These are phyloP conservation scores for Argyrosomus regius DNA, from an alignment of 2,797 vertebrate genomes.

Conservation along the genomic window DNA sequence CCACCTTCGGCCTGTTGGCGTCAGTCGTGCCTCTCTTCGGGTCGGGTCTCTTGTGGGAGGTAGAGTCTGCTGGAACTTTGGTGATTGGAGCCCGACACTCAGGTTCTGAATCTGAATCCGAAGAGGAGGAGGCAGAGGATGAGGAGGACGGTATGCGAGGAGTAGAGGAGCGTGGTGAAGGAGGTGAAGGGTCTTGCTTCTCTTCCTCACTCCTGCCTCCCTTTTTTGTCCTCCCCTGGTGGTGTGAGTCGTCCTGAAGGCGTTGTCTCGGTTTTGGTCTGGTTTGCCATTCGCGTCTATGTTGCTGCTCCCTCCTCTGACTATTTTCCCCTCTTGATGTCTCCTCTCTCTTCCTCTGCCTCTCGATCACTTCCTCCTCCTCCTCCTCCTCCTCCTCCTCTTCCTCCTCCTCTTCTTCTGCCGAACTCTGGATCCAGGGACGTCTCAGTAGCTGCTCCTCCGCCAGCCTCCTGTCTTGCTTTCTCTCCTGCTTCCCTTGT, in stretches of 20 bases:
- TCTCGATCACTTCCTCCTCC: constrained; percentile 78
- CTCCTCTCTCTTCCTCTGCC: constrained; percentile 81
- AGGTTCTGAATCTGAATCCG: constrained; percentile 78
- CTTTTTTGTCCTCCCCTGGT: constrained; percentile 68
- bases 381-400: constrained; percentile 79
- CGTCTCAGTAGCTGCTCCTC: constrained; percentile 83
- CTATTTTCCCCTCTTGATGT: constrained; percentile 77
- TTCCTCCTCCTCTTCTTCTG: constrained; percentile 78
- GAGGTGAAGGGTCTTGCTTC: constrained; percentile 75
- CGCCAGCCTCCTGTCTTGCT: constrained; percentile 84
- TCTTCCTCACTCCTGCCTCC: constrained; percentile 63
- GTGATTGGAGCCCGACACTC: constrained; percentile 75
- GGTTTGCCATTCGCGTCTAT: constrained; percentile 74
- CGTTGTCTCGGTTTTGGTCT: constrained; percentile 79
- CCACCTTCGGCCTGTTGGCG: constrained; percentile 50
- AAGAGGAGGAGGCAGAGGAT: constrained; percentile 71
- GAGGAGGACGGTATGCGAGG: constrained; percentile 68
- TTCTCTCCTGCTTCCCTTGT: constrained; percentile 69
- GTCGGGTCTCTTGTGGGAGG: constrained; percentile 79
- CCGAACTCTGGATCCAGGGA: constrained; percentile 80
- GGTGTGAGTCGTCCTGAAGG: constrained; percentile 66
- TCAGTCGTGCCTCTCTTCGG: constrained; percentile 78
- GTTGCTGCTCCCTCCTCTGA: constrained; percentile 73
- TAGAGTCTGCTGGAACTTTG: constrained; percentile 86
- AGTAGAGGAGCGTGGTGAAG: constrained; percentile 74